Evolutionary conservation across 2,113 vertebrate species (phyloP), one percentile per base, ranked within the genome.

Genomic region (Halcyon senegalensis): DNA sequence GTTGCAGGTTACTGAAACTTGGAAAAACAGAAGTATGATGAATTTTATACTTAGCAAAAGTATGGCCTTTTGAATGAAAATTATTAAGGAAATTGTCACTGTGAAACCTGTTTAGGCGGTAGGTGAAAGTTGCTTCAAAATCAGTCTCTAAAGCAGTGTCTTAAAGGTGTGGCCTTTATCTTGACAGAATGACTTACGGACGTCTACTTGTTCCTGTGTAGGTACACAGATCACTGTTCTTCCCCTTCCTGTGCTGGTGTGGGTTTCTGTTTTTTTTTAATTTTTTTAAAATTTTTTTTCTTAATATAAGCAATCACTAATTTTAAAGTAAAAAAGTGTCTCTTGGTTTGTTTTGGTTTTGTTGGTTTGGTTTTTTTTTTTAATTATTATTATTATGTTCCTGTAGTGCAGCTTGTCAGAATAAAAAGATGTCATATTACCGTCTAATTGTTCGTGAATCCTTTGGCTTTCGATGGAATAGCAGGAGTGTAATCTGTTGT

Each of bases 101-200:
- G 41, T 11, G 35, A 39, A 69, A 77, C 27, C 31, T 41, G 19
- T 90, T 92, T 23, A 50, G 63, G 48, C 43, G 62, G 75, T 27
- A 23, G 23, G 31, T 74, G 63, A 87, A 76, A 85, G 41, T 33
- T 69, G 43, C 83, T 95, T 87, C 58, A 90, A 94, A 96, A 93
- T 95, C 48, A 44, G n/a, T 83, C 48, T 89, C 63, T 87, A 82
- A 91, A 85, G 31, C 13, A 1, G 4, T 69, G 77, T 48, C 56
- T 94, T 68, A 31, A 58, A 90, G 16, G 31, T 79, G 27, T 92
- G 70, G 55, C 78, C 35, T 95, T 87, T 62, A 14, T 43, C 55
- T 69, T 85, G 59, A 35, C 77, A 55, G 33, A 59, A 37, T 43
- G 79, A 90, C 28, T 69, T 76, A 37, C 0, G 41, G 80, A 81